Percentiles rank a stretch among this genome's conserved stretches.
Evolutionary conservation across 2,113 vertebrate genomes (phyloP).

Genomic region (Stomatorhinus ivindoensis): DNA sequence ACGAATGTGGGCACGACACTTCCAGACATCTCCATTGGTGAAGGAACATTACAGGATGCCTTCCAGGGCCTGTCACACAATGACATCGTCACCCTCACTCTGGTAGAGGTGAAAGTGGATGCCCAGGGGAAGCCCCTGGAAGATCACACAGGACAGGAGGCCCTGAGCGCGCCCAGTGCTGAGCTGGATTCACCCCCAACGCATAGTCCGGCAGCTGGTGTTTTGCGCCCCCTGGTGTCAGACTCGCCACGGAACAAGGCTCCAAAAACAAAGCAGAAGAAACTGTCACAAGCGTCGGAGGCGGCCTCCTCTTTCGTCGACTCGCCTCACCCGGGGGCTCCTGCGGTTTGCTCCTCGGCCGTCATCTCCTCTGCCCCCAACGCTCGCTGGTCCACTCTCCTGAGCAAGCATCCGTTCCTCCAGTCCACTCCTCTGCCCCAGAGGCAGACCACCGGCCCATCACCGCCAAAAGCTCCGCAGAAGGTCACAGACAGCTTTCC

Average conservation of each 20-base stretch:
- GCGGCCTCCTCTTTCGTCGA: neutral
- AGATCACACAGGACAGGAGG: neutral
- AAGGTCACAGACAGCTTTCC: conserved; percentile 44
- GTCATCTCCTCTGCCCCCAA: neutral
- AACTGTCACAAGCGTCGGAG: neutral
- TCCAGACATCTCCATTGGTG: conserved; percentile 40
- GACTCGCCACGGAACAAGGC: neutral
- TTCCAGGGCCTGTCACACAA: conserved; percentile 53
- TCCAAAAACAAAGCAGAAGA: neutral
- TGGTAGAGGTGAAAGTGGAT: conserved; percentile 55
- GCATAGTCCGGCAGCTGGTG: conserved; percentile 20
- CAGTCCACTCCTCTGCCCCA: neutral
- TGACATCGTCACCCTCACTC: conserved; percentile 61
- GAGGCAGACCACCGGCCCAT: neutral
- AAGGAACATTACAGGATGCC: conserved; percentile 39
- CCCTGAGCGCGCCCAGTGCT: neutral
- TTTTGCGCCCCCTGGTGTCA: neutral
- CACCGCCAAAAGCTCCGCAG: conserved; percentile 5
- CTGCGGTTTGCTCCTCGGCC: conserved; percentile 2
- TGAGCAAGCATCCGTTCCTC: conserved; percentile 54
- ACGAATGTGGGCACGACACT: too few species aligned
- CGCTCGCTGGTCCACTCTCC: conserved; percentile 44
- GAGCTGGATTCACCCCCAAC: neutral
- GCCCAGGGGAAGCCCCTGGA: conserved; percentile 25
- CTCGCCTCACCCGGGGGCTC: neutral